Evolutionary conservation across 2,113 vertebrate species (phyloP).

Genomic region (Actenoides hombroni): DNA sequence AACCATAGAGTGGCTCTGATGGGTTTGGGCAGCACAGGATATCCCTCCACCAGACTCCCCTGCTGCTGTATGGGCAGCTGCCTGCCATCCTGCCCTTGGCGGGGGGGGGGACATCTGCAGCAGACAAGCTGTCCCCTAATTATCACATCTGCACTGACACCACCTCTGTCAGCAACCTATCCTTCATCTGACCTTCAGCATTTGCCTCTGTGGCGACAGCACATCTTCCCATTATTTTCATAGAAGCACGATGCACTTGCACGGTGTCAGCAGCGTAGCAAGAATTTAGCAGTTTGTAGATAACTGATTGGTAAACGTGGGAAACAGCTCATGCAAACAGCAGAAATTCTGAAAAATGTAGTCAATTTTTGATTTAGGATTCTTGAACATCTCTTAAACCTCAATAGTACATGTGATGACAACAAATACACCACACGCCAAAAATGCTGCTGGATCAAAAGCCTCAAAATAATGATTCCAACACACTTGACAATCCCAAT

Average conservation of each 20-base stretch:
- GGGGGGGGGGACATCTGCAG: rapidly evolving
- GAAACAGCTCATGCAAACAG: not conserved
- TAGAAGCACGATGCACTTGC: rapidly evolving
- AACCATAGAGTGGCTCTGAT: not conserved
- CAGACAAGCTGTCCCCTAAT: not conserved
- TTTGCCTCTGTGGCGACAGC: not conserved
- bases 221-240: not conserved
- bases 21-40: not conserved
- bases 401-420: rapidly evolving
- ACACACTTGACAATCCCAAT: not conserved
- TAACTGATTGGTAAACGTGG: not conserved
- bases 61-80: too few species aligned
- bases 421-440: not conserved
- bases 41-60: not conserved
- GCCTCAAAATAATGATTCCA: not conserved
- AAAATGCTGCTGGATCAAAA: not conserved
- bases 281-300: not conserved
- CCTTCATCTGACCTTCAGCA: not conserved
- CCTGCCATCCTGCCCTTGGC: not conserved
- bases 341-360: not conserved
- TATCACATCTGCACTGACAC: not conserved
- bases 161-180: not conserved
- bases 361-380: not conserved
- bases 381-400: not conserved
- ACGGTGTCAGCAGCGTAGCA: rapidly evolving